Base-by-base conservation (phyloP, 2,888 invertebrate species). In the Mycalesis mineus region DNA sequence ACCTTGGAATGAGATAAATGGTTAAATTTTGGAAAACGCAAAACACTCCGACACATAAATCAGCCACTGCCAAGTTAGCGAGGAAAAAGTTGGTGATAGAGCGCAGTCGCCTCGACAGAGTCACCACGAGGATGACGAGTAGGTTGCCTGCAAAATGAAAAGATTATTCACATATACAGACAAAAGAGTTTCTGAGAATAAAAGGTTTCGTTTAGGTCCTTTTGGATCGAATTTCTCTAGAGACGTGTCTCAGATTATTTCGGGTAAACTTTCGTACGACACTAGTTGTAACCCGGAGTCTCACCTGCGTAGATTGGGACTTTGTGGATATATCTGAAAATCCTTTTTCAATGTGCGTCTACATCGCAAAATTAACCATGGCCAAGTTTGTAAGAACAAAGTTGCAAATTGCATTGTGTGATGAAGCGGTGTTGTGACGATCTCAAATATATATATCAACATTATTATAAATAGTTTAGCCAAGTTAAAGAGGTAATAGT, bases 71-170 rank as follows among this genome's bases (percentile, higher is more conserved):
- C 67, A 97, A 88, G 82, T 97, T 97, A 15, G 96, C 97, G 75
- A 97, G 85, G 82, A 97, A 97, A 82, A 97, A 97, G 83, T 97
- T 97, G 42, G 97, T 97, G 66, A 96, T 95, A 36, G 96, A 96
- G 57, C 96, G 92, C 72, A 97, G 91, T 48, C 95, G 91, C 57
- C 96, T 91, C 60, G 96, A 97, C 62, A 95, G 80, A 5, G 94
- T 93, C 58, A 97, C 96, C 60, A 97, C 97, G 57, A 96, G 90
- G 65, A 97, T 95, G 55, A 97, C 97, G 68, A 97, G 91, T 42
- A 96, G 87, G 78, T 97, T 97, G 2, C 97, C 97, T 97, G 91
- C 9, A 92, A 93, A 69, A 69, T 15, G 9, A 47, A 6, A 31
- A 4, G 15, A 11, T 15, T 11, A 33, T 15, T 15, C 33, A 47